phyloP scores from a whole-genome alignment of 2,113 vertebrate genomes.

The Mastomys natalensis region DNA sequence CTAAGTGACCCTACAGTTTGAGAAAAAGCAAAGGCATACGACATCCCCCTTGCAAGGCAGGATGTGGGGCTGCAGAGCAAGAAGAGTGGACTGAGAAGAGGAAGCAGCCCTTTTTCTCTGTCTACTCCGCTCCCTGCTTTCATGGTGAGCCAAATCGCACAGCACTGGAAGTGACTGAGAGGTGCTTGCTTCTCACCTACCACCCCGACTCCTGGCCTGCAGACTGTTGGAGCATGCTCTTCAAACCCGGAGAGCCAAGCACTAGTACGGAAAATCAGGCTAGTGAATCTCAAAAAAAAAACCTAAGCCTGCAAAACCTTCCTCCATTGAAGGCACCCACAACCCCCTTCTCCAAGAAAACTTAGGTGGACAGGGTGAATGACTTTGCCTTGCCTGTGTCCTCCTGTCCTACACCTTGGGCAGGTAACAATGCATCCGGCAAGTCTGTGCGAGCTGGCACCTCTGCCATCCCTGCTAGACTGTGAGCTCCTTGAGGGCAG shows the following conservation, averaged over 20 bases:
- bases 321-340: fast-evolving
- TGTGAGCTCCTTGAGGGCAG: constrained; percentile 58
- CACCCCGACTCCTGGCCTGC: too few species aligned
- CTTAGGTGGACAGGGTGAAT: not conserved
- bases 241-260: not conserved
- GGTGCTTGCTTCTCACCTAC: too few species aligned
- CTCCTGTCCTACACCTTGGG: not conserved
- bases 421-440: fast-evolving
- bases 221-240: not conserved
- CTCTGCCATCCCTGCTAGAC: constrained; percentile 25
- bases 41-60: not conserved
- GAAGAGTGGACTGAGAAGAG: not conserved
- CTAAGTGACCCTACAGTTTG: not conserved
- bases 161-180: not conserved
- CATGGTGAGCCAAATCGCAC: not conserved
- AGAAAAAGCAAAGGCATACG: not conserved
- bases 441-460: fast-evolving
- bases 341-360: not conserved
- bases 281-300: not conserved
- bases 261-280: fast-evolving
- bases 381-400: not conserved
- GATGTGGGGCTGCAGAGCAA: too few species aligned
- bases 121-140: not conserved
- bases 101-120: not conserved
- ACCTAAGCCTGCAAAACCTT: fast-evolving